Evolutionary conservation across 1,140 invertebrate genomes (phyloP), one percentile per base, ranked within the genome.

Genomic region (Drosophila seguyi): DNA sequence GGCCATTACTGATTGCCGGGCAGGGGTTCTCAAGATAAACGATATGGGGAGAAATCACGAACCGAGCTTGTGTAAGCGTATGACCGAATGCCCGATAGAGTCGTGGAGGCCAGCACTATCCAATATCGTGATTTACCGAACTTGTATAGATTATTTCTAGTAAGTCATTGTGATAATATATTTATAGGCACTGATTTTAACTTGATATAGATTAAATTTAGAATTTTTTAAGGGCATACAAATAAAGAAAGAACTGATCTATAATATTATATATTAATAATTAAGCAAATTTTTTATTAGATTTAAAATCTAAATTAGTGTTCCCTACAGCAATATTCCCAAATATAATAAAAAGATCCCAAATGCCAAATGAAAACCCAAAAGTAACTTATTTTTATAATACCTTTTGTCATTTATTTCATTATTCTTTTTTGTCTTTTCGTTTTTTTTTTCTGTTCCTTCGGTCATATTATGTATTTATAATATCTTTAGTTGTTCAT

Each of bases 391-490:
- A 52, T 20, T 77, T 66, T 82, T 60, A 72, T 84, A 84, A 84
- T 84, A 84, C 76, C 65, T 84, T 69, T 71, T 69, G 60, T 80
- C 81, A 73, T 85, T 84, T 84, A 85, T 81, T 52, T 81, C 62
- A 55, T 67, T 55, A 41, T 76, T 73, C 61, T 60, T 81, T 38
- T 59, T 47, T 55, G 44, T 42, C 36, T 66, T 61, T 47, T 45
- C 48, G 42, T 72, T n/a, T n/a, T n/a, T n/a, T n/a, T 44, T 45
- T 61, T 78, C 66, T 42, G 41, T 63, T 81, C 47, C 55, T 41
- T 62, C 69, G 57, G 65, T 63, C 53, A 57, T 84, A 76, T 72
- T 80, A 77, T 85, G 47, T 76, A 79, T 75, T 78, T 67, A 81
- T 81, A 75, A 86, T 86, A 72, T 77, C 81, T 80, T 67, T 84